A percentile compares a stretch with the other conserved stretches of the same genome.
phyloP scores from a whole-genome alignment of 2,113 vertebrate genomes.

The Actenoides hombroni region DNA sequence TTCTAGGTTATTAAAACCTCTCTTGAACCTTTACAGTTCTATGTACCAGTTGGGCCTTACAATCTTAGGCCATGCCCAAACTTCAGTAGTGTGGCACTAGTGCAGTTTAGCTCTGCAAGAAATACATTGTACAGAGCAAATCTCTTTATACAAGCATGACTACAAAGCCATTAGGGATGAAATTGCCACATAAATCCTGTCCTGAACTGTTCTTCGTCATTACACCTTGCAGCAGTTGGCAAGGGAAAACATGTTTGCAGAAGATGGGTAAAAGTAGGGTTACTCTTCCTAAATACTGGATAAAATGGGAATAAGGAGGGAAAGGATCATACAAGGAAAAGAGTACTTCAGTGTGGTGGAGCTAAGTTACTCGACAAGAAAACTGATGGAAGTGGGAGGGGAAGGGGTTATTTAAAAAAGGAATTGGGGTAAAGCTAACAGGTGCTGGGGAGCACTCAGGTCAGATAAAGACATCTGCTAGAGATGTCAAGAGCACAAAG shows the following conservation, averaged over 20 bases:
- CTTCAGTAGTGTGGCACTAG: background rate
- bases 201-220: background rate
- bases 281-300: background rate
- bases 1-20: background rate
- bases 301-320: background rate
- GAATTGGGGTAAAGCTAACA: slow-evolving; percentile 32
- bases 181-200: background rate
- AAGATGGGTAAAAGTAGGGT: background rate
- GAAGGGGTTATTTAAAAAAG: background rate
- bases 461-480: slow-evolving; percentile 64
- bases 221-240: background rate
- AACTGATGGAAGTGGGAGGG: background rate
- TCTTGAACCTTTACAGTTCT: background rate
- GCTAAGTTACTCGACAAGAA: background rate
- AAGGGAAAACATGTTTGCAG: background rate
- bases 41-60: background rate
- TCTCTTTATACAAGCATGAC: background rate
- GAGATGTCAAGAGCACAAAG: slow-evolving; percentile 59
- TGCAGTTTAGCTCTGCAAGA: background rate
- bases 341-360: background rate
- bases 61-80: background rate
- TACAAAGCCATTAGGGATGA: background rate
- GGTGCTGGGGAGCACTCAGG: slow-evolving; percentile 45
- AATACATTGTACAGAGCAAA: background rate
- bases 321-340: background rate